Evolutionary conservation across 1,140 invertebrate species (phyloP).

Genomic region (Sweltsa coloradensis): DNA sequence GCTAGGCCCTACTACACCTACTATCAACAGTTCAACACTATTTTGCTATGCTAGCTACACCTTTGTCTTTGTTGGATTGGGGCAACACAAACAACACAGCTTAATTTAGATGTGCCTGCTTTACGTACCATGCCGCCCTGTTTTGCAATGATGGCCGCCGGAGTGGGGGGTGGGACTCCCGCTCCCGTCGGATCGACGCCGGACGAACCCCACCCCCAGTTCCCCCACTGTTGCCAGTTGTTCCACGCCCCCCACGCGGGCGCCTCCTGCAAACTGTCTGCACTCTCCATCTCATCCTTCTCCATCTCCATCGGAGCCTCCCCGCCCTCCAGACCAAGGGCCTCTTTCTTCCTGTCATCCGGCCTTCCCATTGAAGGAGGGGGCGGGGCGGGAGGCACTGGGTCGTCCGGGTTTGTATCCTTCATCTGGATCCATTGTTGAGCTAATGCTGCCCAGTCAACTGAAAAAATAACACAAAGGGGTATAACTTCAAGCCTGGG

Average conservation of each 20-base stretch:
- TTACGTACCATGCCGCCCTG: too few species aligned
- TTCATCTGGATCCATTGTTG: conserved; percentile 98
- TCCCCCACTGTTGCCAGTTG: conserved; percentile 48
- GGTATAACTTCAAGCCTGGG: neutral
- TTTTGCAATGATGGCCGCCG: too few species aligned
- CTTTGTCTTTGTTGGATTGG: too few species aligned
- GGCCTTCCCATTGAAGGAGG: conserved; percentile 25
- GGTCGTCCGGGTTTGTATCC: conserved; percentile 42
- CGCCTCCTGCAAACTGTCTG: too few species aligned
- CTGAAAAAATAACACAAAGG: conserved; percentile 31
- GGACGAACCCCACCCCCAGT: conserved; percentile 7
- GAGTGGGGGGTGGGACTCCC: too few species aligned
- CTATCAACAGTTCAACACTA: too few species aligned
- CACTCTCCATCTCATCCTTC: conserved; percentile 39
- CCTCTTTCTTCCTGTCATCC: conserved; percentile 21
- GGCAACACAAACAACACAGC: too few species aligned
- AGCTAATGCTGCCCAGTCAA: conserved; percentile 90
- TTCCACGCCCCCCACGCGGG: conserved; percentile 33
- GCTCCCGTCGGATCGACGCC: neutral
- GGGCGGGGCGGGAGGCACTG: conserved; percentile 34
- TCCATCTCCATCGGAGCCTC: conserved; percentile 80
- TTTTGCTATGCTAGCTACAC: too few species aligned
- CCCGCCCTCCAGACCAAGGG: conserved; percentile 41
- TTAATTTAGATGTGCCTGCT: too few species aligned
- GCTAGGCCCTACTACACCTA: too few species aligned